phyloP scores from a whole-genome alignment of 2,888 invertebrate species.

The Heteromyza rotundicornis region DNA sequence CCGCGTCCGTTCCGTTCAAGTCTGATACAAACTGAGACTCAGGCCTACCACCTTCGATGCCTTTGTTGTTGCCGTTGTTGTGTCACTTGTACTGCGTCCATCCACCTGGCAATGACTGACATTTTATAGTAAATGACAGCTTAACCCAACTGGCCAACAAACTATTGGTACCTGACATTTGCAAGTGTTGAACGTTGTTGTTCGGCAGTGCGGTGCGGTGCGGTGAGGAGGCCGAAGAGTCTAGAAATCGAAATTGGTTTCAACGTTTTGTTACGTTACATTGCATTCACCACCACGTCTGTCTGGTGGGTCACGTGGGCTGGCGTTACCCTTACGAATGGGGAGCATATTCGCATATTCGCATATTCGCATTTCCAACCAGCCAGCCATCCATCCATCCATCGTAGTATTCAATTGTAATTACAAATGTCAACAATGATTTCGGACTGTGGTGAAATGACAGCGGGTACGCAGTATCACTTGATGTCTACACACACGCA shows the following conservation, averaged over 20 bases:
- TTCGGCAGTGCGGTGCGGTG: neutral
- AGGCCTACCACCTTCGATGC: neutral
- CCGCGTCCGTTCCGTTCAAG: neutral
- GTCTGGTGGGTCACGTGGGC: too few relatives aligned
- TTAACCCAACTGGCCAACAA: constrained; percentile 34
- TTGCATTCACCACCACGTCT: neutral
- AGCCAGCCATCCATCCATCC: neutral
- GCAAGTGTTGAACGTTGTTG: constrained; percentile 5
- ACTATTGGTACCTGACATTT: constrained; percentile 23
- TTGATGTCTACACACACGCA: neutral
- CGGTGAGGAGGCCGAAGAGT: too few relatives aligned
- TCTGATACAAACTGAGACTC: neutral
- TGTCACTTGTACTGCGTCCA: neutral
- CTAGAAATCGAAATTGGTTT: constrained; percentile 20
- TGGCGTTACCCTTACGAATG: too few relatives aligned
- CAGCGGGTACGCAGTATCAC: neutral
- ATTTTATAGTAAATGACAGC: constrained; percentile 37
- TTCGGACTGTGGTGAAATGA: constrained; percentile 35
- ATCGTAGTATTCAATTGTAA: constrained; percentile 56
- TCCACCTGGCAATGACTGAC: constrained; percentile 34
- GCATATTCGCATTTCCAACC: neutral
- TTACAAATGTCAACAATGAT: constrained; percentile 62
- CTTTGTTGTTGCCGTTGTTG: neutral
- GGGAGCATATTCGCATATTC: too few relatives aligned
- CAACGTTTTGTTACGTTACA: neutral